A percentile compares a stretch with the other conserved stretches of the same genome.
These are phyloP conservation scores for Lipotes vexillifer DNA, from an alignment of 2,113 vertebrate genomes.

Conservation along the genomic window DNA sequence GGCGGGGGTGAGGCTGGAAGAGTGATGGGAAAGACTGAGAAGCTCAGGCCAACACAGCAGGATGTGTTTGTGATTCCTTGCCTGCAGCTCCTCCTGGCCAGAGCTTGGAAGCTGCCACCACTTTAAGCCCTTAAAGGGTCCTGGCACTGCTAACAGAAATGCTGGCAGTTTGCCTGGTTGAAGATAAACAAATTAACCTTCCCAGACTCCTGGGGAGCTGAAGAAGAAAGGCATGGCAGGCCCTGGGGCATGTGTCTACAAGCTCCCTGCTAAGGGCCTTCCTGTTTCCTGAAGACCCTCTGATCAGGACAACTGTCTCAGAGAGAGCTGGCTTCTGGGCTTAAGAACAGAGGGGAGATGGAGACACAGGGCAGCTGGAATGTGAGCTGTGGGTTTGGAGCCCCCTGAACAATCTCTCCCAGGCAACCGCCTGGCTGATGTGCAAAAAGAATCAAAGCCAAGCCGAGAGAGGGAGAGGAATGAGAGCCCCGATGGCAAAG, in stretches of 20 bases:
- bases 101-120: background rate
- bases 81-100: background rate
- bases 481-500: background rate
- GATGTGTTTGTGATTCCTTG: too few species aligned
- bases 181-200: constrained; percentile 39
- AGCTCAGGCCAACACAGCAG: fast-evolving
- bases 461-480: background rate
- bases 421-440: background rate
- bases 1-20: background rate
- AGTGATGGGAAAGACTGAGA: background rate
- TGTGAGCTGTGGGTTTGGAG: background rate
- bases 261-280: background rate
- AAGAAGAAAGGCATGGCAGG: background rate
- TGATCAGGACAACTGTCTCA: background rate
- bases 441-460: background rate
- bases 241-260: background rate
- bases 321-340: background rate
- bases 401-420: background rate
- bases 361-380: background rate
- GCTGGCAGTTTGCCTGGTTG: background rate
- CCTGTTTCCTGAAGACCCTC: background rate
- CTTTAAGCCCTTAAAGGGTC: background rate
- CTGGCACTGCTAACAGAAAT: background rate
- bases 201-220: background rate
- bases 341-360: background rate